Conservation (phyloP, 2,888 invertebrate genomes). For the Drosophila rellima region DNA sequence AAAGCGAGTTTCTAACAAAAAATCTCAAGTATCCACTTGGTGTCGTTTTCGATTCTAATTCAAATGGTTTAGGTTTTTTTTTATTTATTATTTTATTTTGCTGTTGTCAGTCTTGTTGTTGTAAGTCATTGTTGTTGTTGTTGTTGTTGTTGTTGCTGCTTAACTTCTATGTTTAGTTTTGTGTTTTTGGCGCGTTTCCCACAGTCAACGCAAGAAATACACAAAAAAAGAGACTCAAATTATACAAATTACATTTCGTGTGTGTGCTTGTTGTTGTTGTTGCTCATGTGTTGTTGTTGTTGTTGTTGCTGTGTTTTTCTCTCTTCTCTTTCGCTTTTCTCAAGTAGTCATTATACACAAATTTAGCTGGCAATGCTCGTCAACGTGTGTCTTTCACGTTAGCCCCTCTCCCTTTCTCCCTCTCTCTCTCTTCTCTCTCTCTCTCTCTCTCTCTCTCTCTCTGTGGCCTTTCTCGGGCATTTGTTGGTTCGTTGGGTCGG, state of each 20-base stretch:
- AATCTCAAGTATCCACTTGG: constrained; percentile 13
- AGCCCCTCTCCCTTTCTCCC: constrained; percentile 12
- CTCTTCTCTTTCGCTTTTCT: constrained; percentile 61
- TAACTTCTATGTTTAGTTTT: constrained; percentile 31
- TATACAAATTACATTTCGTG: constrained; percentile 81
- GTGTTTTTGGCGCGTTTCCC: constrained; percentile 77
- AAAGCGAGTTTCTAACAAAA: constrained; percentile 7
- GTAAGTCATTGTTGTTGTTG: neutral
- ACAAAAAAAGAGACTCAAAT: constrained; percentile 65
- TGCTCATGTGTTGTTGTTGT: constrained; percentile 24
- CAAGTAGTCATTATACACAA: constrained; percentile 81
- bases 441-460: constrained; percentile 7
- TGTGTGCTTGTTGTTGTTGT: constrained; percentile 50
- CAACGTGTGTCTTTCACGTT: constrained; percentile 71
- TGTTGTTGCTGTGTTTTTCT: constrained; percentile 19
- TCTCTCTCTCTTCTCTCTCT: neutral
- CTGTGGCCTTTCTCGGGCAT: constrained; percentile 32
- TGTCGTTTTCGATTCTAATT: constrained; percentile 15
- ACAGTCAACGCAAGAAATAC: constrained; percentile 54
- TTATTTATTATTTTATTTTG: constrained; percentile 1
- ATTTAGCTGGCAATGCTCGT: constrained; percentile 62
- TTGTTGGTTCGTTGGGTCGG: constrained; percentile 51
- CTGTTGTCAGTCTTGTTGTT: constrained; percentile 3
- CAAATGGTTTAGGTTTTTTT: constrained; percentile 21
- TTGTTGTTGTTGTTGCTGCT: constrained; percentile 13